Evolutionary conservation across 2,797 vertebrate genomes (phyloP), one percentile per base, ranked within the genome.

Genomic region (Emydoidea blandingii): DNA sequence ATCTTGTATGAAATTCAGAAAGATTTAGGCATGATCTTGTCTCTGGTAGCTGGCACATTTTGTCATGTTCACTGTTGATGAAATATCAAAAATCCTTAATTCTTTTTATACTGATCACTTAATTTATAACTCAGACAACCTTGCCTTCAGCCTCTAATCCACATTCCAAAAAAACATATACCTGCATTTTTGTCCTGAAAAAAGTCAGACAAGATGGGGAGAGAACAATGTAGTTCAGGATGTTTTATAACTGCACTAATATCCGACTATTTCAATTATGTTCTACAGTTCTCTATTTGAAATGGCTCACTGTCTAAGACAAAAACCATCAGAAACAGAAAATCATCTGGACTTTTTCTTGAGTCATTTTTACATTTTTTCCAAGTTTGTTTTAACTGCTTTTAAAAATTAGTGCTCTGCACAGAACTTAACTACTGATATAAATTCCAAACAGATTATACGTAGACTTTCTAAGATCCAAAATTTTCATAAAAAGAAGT

Each of bases 121-220:
- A 12, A 86, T 87, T 56, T 83, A 56, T 83, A 81, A 41, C 34
- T 78, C 74, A 57, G 88, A 84, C 6, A 23, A 85, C 49, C 25
- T 81, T 72, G 76, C 6, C 62, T 79, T 79, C 31, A 44, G 89
- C 62, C 56, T 29, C 9, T 65, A 44, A 34, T 92, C 87, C 54
- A 81, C 3, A 47, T 29, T 19, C 65, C 57, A 12, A 72, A 47
- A 56, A 31, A 62, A 62, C 81, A 94, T 21, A 37, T 83, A 91
- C 57, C 95, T 91, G 87, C 65, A 72, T 90, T 96, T 74, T 10
- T 65, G 44, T 80, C 47, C 83, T 79, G 74, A 65, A 31, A 34
- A 57, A 83, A 31, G 9, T 47, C 89, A 87, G 44, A 91, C 27
- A 86, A 83, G 56, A 91, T 72, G 85, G 11, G 41, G 14, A 74